A percentile compares a stretch with the other conserved stretches of the same genome.
Evolutionary conservation across 2,113 vertebrate species (phyloP).

Genomic region (Panthera uncia): DNA sequence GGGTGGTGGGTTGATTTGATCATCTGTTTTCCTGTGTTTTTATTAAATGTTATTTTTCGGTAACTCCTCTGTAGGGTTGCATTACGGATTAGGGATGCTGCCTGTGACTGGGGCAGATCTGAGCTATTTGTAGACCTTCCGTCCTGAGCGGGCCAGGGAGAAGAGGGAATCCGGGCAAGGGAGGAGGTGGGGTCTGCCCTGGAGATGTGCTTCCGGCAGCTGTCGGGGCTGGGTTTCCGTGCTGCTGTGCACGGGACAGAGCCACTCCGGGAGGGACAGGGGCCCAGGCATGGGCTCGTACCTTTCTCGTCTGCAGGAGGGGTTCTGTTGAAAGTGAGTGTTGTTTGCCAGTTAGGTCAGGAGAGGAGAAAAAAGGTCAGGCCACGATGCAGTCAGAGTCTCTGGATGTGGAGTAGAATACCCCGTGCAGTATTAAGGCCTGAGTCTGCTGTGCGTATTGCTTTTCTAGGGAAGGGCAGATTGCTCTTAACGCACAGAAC

Average conservation of each 20-base stretch:
- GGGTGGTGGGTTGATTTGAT: neutral
- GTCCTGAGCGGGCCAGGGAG: neutral
- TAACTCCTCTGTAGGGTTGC: neutral
- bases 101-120: neutral
- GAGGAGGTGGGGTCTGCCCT: neutral
- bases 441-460: neutral
- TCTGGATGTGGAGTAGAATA: neutral
- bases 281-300: neutral
- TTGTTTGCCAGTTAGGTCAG: neutral
- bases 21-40: neutral
- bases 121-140: neutral
- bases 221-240: accelerated
- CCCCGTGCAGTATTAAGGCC: neutral
- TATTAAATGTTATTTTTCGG: neutral
- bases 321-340: neutral
- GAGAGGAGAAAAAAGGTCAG: neutral
- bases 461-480: neutral
- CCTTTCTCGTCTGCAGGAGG: neutral
- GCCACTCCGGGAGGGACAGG: neutral
- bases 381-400: neutral
- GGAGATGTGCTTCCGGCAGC: accelerated
- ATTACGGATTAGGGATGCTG: neutral
- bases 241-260: too few relatives aligned
- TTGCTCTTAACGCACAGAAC: neutral
- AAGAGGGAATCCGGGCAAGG: neutral